phyloP scores from a whole-genome alignment of 2,113 vertebrate species.

The Argyrosomus japonicus region DNA sequence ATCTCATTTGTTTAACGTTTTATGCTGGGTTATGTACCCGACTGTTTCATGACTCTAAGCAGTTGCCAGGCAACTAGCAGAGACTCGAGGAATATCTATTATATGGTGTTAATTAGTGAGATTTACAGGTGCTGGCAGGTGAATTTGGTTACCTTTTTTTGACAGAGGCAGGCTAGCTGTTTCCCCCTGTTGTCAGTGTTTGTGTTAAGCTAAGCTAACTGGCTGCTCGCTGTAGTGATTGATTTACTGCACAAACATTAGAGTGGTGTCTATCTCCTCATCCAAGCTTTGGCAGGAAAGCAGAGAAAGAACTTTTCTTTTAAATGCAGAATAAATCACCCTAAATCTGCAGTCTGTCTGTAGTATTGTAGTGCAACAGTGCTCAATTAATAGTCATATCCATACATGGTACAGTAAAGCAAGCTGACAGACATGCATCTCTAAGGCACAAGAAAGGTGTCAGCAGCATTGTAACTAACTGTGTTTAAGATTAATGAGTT shows the following conservation, averaged over 20 bases:
- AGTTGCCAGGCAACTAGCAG: no score
- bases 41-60: no score
- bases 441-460: neutral
- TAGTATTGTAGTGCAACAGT: neutral
- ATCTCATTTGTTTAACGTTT: no score
- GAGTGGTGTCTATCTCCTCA: neutral
- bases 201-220: neutral
- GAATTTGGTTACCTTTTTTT: neutral
- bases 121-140: neutral
- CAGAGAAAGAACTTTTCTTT: neutral
- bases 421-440: neutral
- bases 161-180: neutral
- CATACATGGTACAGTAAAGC: neutral
- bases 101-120: neutral
- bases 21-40: no score
- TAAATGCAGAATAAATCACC: neutral
- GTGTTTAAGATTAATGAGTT: slow-evolving; percentile 3
- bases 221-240: neutral
- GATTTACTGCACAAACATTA: neutral
- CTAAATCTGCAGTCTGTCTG: neutral
- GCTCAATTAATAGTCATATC: neutral
- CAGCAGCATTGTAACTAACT: neutral
- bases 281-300: neutral
- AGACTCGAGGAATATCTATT: no score
- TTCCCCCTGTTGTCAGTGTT: neutral